These are phyloP conservation scores for Dufourea novaeangliae DNA, from an alignment of 1,140 invertebrate genomes.

Conservation along the genomic window DNA sequence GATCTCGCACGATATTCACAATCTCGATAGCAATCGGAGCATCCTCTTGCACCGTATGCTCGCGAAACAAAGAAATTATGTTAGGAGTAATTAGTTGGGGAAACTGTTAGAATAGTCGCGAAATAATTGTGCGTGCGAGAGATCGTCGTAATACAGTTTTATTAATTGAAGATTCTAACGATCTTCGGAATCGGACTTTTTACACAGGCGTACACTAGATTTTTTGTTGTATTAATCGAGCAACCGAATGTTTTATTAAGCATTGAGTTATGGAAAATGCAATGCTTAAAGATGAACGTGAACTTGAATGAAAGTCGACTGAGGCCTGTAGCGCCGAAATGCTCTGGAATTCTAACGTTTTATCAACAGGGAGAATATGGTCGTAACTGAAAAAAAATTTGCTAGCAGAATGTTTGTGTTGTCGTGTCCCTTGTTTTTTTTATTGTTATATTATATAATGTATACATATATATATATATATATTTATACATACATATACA, in stretches of 20 bases:
- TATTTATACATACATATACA: not conserved
- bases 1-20: too few relatives aligned
- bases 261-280: not conserved
- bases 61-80: too few relatives aligned
- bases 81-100: too few relatives aligned
- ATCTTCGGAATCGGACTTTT: not conserved
- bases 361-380: not conserved
- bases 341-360: not conserved
- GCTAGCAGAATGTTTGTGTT: conserved; percentile 14
- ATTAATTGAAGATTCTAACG: not conserved
- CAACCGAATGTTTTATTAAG: not conserved
- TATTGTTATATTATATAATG: conserved; percentile 32
- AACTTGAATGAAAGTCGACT: not conserved
- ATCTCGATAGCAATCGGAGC: too few relatives aligned
- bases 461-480: not conserved
- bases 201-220: not conserved
- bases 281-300: too few relatives aligned
- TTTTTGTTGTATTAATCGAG: not conserved
- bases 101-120: too few relatives aligned
- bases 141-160: not conserved
- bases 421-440: conserved; percentile 26
- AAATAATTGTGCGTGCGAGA: too few relatives aligned
- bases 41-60: too few relatives aligned
- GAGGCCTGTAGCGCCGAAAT: not conserved
- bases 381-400: conserved; percentile 8